A percentile compares a stretch with the other conserved stretches of the same genome.
phyloP scores from a whole-genome alignment of 2,888 invertebrate genomes.

The Drosophila greeni region DNA sequence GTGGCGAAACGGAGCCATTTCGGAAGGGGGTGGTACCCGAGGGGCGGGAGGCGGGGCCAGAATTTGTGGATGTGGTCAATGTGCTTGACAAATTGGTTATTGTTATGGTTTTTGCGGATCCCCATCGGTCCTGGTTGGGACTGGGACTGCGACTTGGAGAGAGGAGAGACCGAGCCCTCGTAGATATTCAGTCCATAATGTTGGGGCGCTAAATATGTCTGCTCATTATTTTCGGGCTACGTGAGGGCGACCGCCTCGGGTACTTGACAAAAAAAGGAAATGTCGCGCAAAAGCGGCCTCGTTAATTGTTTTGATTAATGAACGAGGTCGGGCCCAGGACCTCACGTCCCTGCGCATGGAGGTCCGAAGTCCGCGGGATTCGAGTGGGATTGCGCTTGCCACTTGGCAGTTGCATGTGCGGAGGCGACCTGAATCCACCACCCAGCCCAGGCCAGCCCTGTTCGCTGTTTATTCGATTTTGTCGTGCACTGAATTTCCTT shows the following conservation, averaged over 20 bases:
- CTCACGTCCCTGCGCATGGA: slow-evolving; percentile 54
- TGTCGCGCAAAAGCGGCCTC: slow-evolving; percentile 72
- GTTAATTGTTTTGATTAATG: slow-evolving; percentile 74
- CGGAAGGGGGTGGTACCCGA: slow-evolving; percentile 11
- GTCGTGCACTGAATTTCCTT: slow-evolving; percentile 72
- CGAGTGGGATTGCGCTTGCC: slow-evolving; percentile 47
- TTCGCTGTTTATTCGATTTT: slow-evolving; percentile 73
- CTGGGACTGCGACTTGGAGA: background rate
- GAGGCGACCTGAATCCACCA: slow-evolving; percentile 7
- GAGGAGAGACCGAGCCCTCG: background rate
- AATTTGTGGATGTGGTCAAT: slow-evolving; percentile 68
- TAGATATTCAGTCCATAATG: slow-evolving; percentile 39
- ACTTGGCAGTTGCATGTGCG: slow-evolving; percentile 69
- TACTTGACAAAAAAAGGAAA: slow-evolving; percentile 69
- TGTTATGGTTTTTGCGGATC: slow-evolving; percentile 65
- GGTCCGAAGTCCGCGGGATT: slow-evolving; percentile 33
- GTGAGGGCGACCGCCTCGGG: slow-evolving; percentile 46
- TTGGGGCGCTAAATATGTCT: slow-evolving; percentile 68
- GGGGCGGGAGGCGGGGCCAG: slow-evolving; percentile 35
- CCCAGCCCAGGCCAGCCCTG: slow-evolving; percentile 10
- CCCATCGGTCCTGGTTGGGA: slow-evolving; percentile 16
- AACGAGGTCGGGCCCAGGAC: slow-evolving; percentile 61
- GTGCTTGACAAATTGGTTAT: slow-evolving; percentile 76
- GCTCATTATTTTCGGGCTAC: slow-evolving; percentile 69
- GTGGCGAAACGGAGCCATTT: slow-evolving; percentile 38